Evolutionary conservation across 2,888 invertebrate genomes (phyloP).

Genomic region (Rhodophaea formosa): DNA sequence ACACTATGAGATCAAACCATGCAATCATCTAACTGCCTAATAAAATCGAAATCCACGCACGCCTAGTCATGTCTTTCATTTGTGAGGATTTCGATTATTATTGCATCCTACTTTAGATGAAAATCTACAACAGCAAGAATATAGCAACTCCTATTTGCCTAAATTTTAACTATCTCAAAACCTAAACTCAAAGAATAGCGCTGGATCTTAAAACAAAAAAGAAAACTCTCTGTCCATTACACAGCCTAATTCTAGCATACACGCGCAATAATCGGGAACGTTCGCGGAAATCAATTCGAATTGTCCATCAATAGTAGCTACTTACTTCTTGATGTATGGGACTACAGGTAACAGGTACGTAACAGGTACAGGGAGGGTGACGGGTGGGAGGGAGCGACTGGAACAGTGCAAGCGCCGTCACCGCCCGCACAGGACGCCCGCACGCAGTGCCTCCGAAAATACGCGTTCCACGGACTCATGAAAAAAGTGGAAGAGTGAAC

Average conservation of each 20-base stretch:
- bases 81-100: too few relatives aligned
- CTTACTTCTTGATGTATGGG: conserved; percentile 62
- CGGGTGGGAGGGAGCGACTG: conserved; percentile 54
- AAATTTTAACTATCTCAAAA: too few relatives aligned
- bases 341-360: conserved; percentile 71
- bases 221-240: neutral
- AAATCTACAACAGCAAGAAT: too few relatives aligned
- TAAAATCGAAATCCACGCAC: too few relatives aligned
- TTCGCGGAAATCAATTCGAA: conserved; percentile 67
- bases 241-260: conserved; percentile 10
- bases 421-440: conserved; percentile 50
- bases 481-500: conserved; percentile 50
- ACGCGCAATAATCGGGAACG: conserved; percentile 36
- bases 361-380: conserved; percentile 38
- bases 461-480: conserved; percentile 42
- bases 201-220: too few relatives aligned
- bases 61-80: too few relatives aligned
- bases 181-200: too few relatives aligned
- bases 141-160: too few relatives aligned
- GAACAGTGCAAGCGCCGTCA: conserved; percentile 65
- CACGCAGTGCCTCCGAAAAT: conserved; percentile 39
- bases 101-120: too few relatives aligned
- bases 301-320: conserved; percentile 76
- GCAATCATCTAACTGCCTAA: too few relatives aligned
- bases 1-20: too few relatives aligned